These are phyloP conservation scores for Tachina fera DNA, from an alignment of 2,888 invertebrate species.

Conservation along the genomic window DNA sequence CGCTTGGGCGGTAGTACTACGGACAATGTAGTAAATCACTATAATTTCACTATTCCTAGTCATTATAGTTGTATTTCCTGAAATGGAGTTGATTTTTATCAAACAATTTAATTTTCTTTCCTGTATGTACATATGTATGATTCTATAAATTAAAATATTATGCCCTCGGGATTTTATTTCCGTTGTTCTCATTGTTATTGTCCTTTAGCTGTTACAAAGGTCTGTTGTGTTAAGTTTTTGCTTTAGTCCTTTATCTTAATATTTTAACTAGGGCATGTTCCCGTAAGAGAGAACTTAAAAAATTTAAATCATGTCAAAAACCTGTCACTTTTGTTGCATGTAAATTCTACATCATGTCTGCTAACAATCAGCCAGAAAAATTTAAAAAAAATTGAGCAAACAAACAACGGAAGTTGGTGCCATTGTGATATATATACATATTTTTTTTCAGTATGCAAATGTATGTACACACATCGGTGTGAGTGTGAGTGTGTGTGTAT, in stretches of 20 bases:
- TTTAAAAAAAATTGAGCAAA: slow-evolving; percentile 39
- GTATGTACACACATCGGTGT: neutral
- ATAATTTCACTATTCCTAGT: neutral
- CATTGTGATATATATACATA: slow-evolving; percentile 35
- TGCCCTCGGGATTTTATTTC: slow-evolving; percentile 20
- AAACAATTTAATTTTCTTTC: neutral
- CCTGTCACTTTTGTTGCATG: slow-evolving; percentile 62
- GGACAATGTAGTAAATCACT: neutral
- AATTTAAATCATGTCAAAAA: slow-evolving; percentile 79
- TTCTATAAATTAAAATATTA: slow-evolving; percentile 19
- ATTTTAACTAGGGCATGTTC: neutral
- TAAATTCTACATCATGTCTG: slow-evolving; percentile 62
- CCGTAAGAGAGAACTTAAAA: slow-evolving; percentile 58
- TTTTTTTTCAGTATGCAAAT: neutral
- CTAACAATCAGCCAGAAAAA: slow-evolving; percentile 31
- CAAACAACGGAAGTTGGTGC: slow-evolving; percentile 30
- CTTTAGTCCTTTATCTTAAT: neutral
- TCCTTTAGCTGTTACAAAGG: slow-evolving; percentile 17
- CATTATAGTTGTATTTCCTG: no score
- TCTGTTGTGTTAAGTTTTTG: slow-evolving; percentile 9
- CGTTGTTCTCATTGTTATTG: slow-evolving; percentile 18
- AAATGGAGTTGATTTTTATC: no score
- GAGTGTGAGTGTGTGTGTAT: neutral
- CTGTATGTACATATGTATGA: neutral
- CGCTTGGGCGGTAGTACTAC: no score